These are phyloP conservation scores for Myotis lucifugus DNA, from an alignment of 2,113 vertebrate species.

Conservation along the genomic window DNA sequence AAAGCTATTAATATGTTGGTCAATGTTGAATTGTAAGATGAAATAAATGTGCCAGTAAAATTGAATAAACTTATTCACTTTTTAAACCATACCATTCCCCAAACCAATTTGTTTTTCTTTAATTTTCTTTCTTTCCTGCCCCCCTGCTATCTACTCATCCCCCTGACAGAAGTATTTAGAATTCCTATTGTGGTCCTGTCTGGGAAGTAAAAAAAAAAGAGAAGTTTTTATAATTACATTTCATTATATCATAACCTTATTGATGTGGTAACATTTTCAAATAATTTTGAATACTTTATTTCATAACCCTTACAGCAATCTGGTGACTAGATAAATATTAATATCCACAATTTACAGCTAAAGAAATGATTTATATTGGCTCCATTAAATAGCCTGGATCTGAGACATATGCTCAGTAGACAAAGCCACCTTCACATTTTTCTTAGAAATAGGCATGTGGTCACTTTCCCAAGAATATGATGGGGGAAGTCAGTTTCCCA, in stretches of 20 bases:
- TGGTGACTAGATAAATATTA: neutral
- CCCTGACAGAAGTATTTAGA: neutral
- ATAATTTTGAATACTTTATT: constrained; percentile 13
- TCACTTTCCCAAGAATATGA: constrained; percentile 1
- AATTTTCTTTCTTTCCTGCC: neutral
- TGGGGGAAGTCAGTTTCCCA: neutral
- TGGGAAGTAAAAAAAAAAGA: neutral
- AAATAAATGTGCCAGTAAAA: constrained; percentile 12
- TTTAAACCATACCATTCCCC: neutral
- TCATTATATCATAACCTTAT: constrained; percentile 19
- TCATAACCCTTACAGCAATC: neutral
- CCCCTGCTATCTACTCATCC: neutral
- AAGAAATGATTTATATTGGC: neutral
- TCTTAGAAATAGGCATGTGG: neutral
- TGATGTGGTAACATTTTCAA: constrained; percentile 30
- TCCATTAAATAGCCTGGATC: neutral
- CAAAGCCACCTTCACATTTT: neutral
- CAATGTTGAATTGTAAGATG: constrained; percentile 21
- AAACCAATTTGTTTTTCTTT: neutral
- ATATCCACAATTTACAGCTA: neutral
- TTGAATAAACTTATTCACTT: constrained; percentile 33
- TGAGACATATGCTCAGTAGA: constrained; percentile 18
- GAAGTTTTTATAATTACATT: constrained; percentile 1
- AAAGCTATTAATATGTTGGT: constrained; percentile 24
- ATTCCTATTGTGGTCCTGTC: neutral